These are phyloP conservation scores for Microplitis mediator DNA, from an alignment of 1,140 invertebrate genomes.

Conservation along the genomic window DNA sequence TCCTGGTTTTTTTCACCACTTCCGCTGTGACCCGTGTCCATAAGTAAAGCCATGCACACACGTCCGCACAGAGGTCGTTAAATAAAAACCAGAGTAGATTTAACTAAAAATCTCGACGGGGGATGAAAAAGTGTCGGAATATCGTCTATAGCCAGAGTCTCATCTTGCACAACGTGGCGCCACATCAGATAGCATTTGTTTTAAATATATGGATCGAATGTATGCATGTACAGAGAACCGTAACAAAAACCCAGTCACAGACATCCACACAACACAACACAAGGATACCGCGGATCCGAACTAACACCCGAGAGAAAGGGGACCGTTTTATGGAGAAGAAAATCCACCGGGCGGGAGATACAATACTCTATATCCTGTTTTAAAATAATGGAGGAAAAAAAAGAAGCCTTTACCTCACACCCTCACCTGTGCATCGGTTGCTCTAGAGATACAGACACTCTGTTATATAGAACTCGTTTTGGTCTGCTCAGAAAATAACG, in stretches of 20 bases:
- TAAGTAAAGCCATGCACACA: too few relatives aligned
- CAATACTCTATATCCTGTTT: conserved; percentile 35
- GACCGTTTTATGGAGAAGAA: conserved; percentile 4
- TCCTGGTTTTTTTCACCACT: too few relatives aligned
- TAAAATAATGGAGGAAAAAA: background rate
- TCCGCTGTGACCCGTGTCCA: too few relatives aligned
- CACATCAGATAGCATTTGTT: conserved; percentile 63
- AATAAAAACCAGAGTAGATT: too few relatives aligned
- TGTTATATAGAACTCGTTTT: too few relatives aligned
- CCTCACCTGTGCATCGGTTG: too few relatives aligned
- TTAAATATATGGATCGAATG: conserved; percentile 59
- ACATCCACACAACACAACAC: too few relatives aligned
- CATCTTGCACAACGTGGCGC: conserved; percentile 52
- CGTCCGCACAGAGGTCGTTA: too few relatives aligned
- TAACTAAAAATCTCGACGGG: conserved; percentile 2
- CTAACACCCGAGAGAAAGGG: background rate
- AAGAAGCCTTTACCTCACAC: background rate
- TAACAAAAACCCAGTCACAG: background rate
- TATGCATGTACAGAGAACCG: background rate
- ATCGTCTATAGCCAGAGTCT: background rate
- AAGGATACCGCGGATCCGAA: background rate
- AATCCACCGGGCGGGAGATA: conserved; percentile 28
- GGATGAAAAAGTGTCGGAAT: conserved; percentile 26
- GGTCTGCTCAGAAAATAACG: too few relatives aligned
- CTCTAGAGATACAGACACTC: too few relatives aligned